Evolutionary conservation across 2,797 vertebrate genomes (phyloP).

Genomic region (Spondyliosoma cantharus): DNA sequence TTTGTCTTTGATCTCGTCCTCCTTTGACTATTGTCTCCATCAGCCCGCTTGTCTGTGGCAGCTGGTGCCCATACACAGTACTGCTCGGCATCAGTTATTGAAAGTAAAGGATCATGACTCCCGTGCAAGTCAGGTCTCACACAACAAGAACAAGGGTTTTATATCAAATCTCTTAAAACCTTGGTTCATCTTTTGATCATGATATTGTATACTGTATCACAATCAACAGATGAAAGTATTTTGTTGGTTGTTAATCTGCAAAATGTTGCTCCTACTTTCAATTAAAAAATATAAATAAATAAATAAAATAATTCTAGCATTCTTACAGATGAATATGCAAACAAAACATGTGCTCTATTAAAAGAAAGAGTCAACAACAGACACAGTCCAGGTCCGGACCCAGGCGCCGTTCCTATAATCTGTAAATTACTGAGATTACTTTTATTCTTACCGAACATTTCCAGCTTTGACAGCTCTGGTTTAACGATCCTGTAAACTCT

Average conservation of each 20-base stretch:
- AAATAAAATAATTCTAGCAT: too few relatives aligned
- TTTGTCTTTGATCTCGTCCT: constrained; percentile 66
- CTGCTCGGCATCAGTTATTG: constrained; percentile 15
- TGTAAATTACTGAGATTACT: too few relatives aligned
- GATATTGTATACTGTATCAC: neutral
- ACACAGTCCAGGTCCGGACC: too few relatives aligned
- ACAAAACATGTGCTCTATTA: neutral
- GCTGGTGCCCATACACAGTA: constrained; percentile 40
- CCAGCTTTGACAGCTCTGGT: too few relatives aligned
- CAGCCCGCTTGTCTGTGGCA: constrained; percentile 43
- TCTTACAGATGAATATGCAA: neutral
- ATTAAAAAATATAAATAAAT: too few relatives aligned
- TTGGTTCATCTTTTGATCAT: constrained; percentile 14
- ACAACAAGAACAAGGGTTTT: constrained; percentile 4
- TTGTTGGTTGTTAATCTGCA: neutral
- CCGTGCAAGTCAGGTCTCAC: constrained; percentile 21
- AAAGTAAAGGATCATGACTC: constrained; percentile 25
- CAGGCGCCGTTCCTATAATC: too few relatives aligned
- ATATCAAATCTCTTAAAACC: constrained; percentile 11
- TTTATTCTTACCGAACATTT: too few relatives aligned
- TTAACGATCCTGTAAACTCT: too few relatives aligned
- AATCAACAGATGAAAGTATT: neutral
- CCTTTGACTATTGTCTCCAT: constrained; percentile 64
- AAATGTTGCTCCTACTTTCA: neutral
- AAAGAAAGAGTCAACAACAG: too few relatives aligned